Evolutionary conservation across 2,113 vertebrate genomes (phyloP), one percentile per base, ranked within the genome.

Genomic region (Vombatus ursinus): DNA sequence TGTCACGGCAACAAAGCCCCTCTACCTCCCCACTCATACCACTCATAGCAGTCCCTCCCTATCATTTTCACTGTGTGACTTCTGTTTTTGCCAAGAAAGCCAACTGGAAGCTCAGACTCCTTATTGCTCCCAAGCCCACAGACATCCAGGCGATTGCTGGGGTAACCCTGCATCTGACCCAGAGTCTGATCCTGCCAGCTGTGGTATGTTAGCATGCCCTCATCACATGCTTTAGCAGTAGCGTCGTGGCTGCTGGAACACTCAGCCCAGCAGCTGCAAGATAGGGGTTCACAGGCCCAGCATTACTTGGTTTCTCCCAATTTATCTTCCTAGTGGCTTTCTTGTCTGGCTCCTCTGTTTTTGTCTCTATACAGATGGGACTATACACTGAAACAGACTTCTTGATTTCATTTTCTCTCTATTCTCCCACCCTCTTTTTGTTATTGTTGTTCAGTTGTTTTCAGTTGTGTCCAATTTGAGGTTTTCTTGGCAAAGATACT

Each of bases 321-420:
- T 47, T 91, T 90, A 50, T 91, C 92, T 54, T 95, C 52, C 54
- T 19, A 37, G 89, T 11, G 90, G 54, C 84, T 90, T 95, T 90
- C 93, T 77, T 68, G 44, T 90, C 93, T 89, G 52, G 61, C 44
- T 94, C 28, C 16, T 52, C 8, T 89, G 3, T 47, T 94, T 90
- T 50, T 95, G 52, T 92, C 57, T 89, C 68, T 50, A 11, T 90
- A 48, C 50, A 92, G 44, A 84, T 23, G 12, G 19, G 11, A 52
- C 52, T 23, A 53, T 95, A 24, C 8, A 50, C 14, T 92, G 52
- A 16, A n/a, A n/a, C 68, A 52, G 93, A 0, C 4, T 94, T 92
- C 14, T 90, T 48, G 24, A 93, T 95, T 90, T 91, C 54, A 84
- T 92, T 95, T 96, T 77, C 68, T 77, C 68, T 77, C 68, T 44